phyloP scores from a whole-genome alignment of 2,797 vertebrate genomes.

The Clarias pachynema region DNA sequence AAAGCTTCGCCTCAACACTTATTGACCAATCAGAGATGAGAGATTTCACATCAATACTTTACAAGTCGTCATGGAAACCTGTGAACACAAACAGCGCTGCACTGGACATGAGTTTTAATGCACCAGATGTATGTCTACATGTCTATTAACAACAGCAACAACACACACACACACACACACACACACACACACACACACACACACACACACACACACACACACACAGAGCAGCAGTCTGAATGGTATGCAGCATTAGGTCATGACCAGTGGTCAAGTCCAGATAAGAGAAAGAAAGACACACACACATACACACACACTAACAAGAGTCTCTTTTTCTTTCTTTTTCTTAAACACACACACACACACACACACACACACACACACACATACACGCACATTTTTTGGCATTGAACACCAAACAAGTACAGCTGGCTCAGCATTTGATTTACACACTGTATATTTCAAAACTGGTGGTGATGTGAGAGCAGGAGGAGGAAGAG shows the following conservation, averaged over 20 bases:
- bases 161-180: neutral
- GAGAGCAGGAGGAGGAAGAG: neutral
- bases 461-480: constrained; percentile 22
- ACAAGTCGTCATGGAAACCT: neutral
- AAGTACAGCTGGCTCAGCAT: neutral
- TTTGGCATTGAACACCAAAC: neutral
- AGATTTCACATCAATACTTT: neutral
- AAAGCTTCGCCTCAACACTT: neutral
- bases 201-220: neutral
- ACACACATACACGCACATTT: constrained; percentile 50
- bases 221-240: neutral
- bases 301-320: neutral
- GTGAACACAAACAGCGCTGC: neutral
- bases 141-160: neutral
- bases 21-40: neutral
- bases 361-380: constrained; percentile 51
- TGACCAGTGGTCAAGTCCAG: neutral
- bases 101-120: neutral
- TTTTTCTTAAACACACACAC: constrained; percentile 54
- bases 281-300: neutral
- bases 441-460: constrained; percentile 10
- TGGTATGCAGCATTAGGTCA: neutral
- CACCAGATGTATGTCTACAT: neutral
- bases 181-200: neutral
- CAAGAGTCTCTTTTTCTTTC: neutral